phyloP scores from a whole-genome alignment of 2,797 vertebrate genomes.

The Trichosurus vulpecula region DNA sequence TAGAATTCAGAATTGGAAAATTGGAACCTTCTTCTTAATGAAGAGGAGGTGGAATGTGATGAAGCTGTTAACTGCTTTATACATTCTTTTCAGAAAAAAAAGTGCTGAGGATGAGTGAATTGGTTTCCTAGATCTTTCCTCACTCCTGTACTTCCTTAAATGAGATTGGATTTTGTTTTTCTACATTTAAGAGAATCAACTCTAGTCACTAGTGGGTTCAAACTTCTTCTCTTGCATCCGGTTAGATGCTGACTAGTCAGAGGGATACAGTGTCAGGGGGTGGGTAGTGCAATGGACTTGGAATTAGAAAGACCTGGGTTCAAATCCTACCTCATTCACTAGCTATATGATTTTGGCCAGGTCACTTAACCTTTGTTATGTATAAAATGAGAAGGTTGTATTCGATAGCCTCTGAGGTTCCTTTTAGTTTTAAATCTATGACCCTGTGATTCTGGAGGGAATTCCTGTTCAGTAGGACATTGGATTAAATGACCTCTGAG shows the following conservation, averaged over 20 bases:
- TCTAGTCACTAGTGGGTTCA: background rate
- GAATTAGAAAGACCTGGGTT: background rate
- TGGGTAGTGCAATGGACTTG: background rate
- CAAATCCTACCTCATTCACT: background rate
- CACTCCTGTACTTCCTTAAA: background rate
- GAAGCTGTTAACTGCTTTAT: accelerated
- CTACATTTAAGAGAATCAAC: background rate
- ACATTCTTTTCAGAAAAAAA: background rate
- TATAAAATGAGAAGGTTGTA: background rate
- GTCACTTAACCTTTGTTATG: background rate
- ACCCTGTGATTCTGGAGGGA: background rate
- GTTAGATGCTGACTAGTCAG: background rate
- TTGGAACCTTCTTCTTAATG: background rate
- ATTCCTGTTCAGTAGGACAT: background rate
- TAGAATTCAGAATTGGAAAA: background rate
- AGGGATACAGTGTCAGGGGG: background rate
- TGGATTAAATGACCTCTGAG: background rate
- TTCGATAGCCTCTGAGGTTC: background rate
- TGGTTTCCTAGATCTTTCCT: background rate
- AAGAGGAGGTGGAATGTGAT: background rate
- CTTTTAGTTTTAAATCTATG: background rate
- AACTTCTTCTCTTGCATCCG: background rate
- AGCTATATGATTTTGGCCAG: background rate
- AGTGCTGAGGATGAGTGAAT: accelerated
- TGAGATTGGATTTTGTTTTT: background rate